These are phyloP conservation scores for Paradisaea rubra DNA, from an alignment of 2,113 vertebrate species.

Conservation along the genomic window DNA sequence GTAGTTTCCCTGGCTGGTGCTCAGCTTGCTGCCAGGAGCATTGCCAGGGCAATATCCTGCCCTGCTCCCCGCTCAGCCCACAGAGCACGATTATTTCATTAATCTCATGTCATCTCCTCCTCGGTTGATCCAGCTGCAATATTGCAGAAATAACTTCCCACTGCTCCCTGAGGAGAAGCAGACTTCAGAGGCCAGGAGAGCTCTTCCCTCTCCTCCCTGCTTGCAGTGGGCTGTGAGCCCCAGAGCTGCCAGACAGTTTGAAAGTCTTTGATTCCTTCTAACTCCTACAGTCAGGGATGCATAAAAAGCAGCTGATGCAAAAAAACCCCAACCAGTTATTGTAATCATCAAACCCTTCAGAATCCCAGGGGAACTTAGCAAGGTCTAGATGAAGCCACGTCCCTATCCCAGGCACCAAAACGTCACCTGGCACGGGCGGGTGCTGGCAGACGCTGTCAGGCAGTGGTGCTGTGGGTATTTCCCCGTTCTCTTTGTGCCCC, in stretches of 20 bases:
- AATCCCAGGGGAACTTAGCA: slow-evolving; percentile 3
- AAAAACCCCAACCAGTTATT: neutral
- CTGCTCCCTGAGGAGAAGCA: neutral
- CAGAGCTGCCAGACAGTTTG: neutral
- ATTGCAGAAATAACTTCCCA: slow-evolving; percentile 36
- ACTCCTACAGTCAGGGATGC: neutral
- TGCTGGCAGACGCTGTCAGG: neutral
- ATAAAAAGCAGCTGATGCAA: neutral
- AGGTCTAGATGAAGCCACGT: neutral
- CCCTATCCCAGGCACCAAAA: slow-evolving; percentile 17
- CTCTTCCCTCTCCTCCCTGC: neutral
- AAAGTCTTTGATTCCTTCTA: slow-evolving; percentile 16
- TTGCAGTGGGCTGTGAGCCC: neutral
- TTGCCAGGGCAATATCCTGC: neutral
- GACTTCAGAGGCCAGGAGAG: neutral
- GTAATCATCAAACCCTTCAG: slow-evolving; percentile 28
- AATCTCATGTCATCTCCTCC: neutral
- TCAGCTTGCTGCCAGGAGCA: neutral
- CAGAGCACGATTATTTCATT: neutral
- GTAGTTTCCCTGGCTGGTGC: neutral
- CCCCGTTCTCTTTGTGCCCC: slow-evolving; percentile 9
- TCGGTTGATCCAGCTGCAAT: neutral
- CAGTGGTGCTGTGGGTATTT: neutral
- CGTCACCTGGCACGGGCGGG: neutral
- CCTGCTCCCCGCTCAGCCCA: neutral